Evolutionary conservation across 1,140 invertebrate species (phyloP).

Genomic region (Platorchestia sp.): DNA sequence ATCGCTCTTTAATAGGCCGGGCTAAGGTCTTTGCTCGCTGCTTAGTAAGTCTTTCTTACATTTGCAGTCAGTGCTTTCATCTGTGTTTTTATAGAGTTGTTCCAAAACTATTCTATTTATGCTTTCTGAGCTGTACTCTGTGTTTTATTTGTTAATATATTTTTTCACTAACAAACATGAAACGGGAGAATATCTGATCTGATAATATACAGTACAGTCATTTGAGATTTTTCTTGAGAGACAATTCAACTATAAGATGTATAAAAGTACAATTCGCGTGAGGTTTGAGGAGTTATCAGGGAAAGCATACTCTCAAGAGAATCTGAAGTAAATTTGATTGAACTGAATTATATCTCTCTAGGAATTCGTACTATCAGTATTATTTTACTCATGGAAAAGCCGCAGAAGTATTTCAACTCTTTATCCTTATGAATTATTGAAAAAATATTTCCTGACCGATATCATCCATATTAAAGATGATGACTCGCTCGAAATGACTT

Average conservation of each 20-base stretch:
- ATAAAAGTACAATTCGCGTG: too few species aligned
- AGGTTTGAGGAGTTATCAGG: too few species aligned
- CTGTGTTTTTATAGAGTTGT: neutral
- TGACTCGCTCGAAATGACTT: conserved; percentile 27
- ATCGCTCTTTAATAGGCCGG: neutral
- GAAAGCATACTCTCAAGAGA: too few species aligned
- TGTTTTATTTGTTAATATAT: too few species aligned
- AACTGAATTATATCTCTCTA: neutral
- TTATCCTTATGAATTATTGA: neutral
- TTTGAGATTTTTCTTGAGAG: too few species aligned
- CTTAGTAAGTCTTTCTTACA: neutral
- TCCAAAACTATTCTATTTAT: too few species aligned
- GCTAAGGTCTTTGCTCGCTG: neutral
- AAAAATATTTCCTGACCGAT: neutral
- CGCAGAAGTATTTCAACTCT: neutral
- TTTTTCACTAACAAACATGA: too few species aligned
- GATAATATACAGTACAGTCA: too few species aligned
- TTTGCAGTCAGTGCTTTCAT: neutral
- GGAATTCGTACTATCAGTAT: neutral
- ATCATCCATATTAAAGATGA: conserved; percentile 21
- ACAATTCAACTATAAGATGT: too few species aligned
- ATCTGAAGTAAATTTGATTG: too few species aligned
- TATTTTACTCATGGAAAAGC: neutral
- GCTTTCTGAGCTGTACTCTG: too few species aligned
- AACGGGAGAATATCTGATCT: too few species aligned